Evolutionary conservation across 1,140 invertebrate species (phyloP), one percentile per base, ranked within the genome.

Genomic region (Sycophila sp.): DNA sequence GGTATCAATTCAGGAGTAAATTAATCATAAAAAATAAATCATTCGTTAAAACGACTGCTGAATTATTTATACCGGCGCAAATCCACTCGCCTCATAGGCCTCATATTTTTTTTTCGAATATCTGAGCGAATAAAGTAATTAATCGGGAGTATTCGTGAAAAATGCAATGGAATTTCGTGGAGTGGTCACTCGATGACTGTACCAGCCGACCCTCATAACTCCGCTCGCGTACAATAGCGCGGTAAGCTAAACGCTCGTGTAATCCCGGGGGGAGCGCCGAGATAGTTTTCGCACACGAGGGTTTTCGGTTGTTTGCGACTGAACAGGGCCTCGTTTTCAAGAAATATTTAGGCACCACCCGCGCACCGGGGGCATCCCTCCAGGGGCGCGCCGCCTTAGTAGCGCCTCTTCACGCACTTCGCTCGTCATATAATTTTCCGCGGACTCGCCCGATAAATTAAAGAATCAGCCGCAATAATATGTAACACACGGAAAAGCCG

Each of bases 231-330:
- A 51, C 42, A 51, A 40, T 49, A 45, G 53, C 0, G 40, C 3
- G 42, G 0, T 4, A 8, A 19, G 11, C 24, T 53, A 13, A 53
- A 26, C 49, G 49, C 49, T 24, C 24, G 26, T 47, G 51, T 30
- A 47, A 22, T 45, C 59, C 40, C 32, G 7, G 13, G 60, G 60
- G 68, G 47, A 38, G 28, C 19, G 22, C 30, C 15, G 28, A 64
- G 59, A 64, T 63, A 64, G 49, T 49, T 70, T 55, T 47, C n/a
- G n/a, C n/a, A n/a, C 40, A 49, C 51, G 24, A 32, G 53, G 62
- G 69, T 30, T 62, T 60, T 36, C 45, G 53, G 77, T 83, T 80
- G 77, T 85, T 85, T 85, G 84, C 75, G 84, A 84, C 73, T 80
- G 76, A 79, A 76, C 75, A 69, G 81, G 82, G 84, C 80, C 76